These are phyloP conservation scores for Anadara kagoshimensis DNA, from an alignment of 1,140 invertebrate species.

Conservation along the genomic window DNA sequence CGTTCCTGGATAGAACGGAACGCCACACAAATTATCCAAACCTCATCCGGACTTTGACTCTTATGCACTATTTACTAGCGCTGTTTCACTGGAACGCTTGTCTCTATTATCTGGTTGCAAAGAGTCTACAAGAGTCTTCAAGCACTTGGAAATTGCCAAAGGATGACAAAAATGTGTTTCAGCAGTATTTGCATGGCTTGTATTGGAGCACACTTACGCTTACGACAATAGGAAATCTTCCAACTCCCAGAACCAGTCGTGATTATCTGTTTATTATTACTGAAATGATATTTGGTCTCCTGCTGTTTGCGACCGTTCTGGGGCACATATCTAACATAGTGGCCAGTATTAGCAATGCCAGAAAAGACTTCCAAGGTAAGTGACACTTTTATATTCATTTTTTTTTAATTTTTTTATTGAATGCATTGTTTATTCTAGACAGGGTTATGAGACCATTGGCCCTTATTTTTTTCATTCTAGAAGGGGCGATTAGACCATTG, in stretches of 20 bases:
- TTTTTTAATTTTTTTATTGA: too few species aligned
- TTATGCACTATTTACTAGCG: constrained; percentile 97
- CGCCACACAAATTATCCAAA: constrained; percentile 99
- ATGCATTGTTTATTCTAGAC: too few species aligned
- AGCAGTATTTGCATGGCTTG: constrained; percentile 94
- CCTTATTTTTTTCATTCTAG: too few species aligned
- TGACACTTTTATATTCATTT: not conserved
- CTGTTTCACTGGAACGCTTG: constrained; percentile 99
- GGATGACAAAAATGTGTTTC: constrained; percentile 51
- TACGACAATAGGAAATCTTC: constrained; percentile 86
- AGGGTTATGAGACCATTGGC: too few species aligned
- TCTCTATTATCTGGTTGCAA: constrained; percentile 84
- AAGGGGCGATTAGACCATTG: too few species aligned
- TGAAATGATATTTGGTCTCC: constrained; percentile 71
- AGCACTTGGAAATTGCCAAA: constrained; percentile 59
- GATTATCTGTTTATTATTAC: constrained; percentile 72
- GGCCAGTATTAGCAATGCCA: constrained; percentile 71
- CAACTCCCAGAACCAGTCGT: constrained; percentile 86
- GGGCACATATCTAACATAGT: constrained; percentile 75
- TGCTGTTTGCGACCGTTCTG: constrained; percentile 73
- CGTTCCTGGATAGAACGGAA: constrained; percentile 98
- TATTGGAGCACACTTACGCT: constrained; percentile 98
- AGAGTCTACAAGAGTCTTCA: constrained; percentile 26
- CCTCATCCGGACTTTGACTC: constrained; percentile 90
- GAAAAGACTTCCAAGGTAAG: constrained; percentile 75